Percentiles rank a stretch among this genome's conserved stretches.
Evolutionary conservation across 2,888 invertebrate genomes (phyloP).

Genomic region (Timema podura): DNA sequence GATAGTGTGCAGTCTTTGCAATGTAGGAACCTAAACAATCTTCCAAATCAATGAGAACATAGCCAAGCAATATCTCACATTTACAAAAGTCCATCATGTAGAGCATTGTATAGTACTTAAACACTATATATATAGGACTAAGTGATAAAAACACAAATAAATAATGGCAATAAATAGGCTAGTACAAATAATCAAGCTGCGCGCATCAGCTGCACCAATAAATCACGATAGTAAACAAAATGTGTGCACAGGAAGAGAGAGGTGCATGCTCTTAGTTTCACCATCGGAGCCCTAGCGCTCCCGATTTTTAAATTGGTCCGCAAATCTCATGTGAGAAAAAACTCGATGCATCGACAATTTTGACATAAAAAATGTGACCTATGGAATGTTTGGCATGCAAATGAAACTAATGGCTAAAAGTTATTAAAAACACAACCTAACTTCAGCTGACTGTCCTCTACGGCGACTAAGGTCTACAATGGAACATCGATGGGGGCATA

Average conservation of each 20-base stretch:
- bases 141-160: neutral
- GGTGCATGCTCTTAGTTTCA: conserved; percentile 29
- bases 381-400: conserved; percentile 29
- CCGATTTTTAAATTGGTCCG: conserved; percentile 29
- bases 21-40: conserved; percentile 17
- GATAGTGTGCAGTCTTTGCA: conserved; percentile 8
- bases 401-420: neutral
- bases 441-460: conserved; percentile 4
- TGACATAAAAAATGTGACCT: conserved; percentile 29
- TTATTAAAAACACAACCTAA: neutral
- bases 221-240: conserved; percentile 15
- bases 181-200: neutral
- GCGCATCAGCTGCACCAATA: neutral
- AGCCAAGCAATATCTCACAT: neutral
- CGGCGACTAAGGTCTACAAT: conserved; percentile 18
- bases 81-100: neutral
- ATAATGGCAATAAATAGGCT: neutral
- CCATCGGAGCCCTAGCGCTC: conserved; percentile 23
- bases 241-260: conserved; percentile 22
- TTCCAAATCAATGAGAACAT: neutral
- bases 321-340: conserved; percentile 32
- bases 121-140: conserved; percentile 2
- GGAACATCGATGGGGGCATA: conserved; percentile 26
- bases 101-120: neutral
- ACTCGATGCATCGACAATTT: conserved; percentile 28